A percentile compares a stretch with the other conserved stretches of the same genome.
These are phyloP conservation scores for Phyllotis vaccarum DNA, from an alignment of 2,797 vertebrate genomes.

Conservation along the genomic window DNA sequence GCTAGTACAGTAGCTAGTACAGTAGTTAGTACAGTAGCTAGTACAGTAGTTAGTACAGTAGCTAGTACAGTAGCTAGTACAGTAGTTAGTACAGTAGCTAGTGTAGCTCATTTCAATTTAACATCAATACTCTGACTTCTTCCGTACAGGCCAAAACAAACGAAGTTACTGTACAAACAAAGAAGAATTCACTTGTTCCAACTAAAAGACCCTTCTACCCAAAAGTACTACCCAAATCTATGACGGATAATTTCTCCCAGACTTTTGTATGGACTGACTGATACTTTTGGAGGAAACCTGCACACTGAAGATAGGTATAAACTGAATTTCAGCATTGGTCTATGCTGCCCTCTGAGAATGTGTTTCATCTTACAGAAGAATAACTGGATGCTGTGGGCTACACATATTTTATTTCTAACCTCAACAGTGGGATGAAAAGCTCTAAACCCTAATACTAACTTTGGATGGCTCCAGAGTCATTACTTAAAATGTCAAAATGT, in stretches of 20 bases:
- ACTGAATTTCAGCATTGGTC: neutral
- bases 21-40: no score
- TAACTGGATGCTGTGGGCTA: neutral
- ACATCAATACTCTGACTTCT: neutral
- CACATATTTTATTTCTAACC: neutral
- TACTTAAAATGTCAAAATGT: neutral
- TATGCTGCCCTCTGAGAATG: neutral
- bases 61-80: no score
- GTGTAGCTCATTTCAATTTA: neutral
- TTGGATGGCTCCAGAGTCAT: neutral
- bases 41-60: no score
- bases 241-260: neutral
- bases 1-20: no score
- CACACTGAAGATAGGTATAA: neutral
- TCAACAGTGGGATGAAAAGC: neutral
- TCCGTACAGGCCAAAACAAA: neutral
- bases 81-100: no score
- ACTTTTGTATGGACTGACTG: neutral
- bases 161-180: neutral
- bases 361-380: neutral
- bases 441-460: neutral
- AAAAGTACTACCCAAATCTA: neutral
- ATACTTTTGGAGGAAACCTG: neutral
- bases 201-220: neutral
- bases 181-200: neutral